These are phyloP conservation scores for Parazoanthus swiftii DNA, from an alignment of 92 coral and sea anemone genomes.

Conservation along the genomic window DNA sequence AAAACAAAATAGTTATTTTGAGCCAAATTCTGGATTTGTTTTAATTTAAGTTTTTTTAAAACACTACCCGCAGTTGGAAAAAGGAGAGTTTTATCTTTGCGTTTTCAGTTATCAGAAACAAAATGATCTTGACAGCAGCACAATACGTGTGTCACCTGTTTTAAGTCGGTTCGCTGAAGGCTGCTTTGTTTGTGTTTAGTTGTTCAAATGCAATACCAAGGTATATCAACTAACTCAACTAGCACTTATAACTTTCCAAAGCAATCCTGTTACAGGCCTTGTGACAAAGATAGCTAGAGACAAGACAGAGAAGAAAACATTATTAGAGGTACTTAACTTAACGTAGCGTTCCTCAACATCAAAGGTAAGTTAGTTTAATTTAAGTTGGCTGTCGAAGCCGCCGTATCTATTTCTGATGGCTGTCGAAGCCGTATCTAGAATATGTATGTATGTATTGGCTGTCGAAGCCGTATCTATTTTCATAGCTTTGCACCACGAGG, in stretches of 20 bases:
- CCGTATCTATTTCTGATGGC: too few relatives aligned
- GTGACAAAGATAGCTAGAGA: slow-evolving; percentile 7
- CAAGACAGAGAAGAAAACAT: neutral
- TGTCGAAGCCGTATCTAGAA: too few relatives aligned
- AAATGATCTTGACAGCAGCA: neutral
- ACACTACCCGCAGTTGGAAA: neutral
- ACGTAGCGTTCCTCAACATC: neutral
- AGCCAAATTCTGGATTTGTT: too few relatives aligned
- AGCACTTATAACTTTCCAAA: neutral
- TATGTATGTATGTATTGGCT: too few relatives aligned
- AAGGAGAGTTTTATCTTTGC: too few relatives aligned
- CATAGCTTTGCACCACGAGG: neutral
- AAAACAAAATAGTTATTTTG: too few relatives aligned
- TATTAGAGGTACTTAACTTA: neutral
- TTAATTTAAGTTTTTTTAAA: too few relatives aligned
- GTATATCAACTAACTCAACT: neutral
- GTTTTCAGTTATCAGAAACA: too few relatives aligned
- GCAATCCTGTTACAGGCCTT: neutral
- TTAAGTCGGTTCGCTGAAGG: neutral
- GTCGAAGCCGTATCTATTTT: neutral
- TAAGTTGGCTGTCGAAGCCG: neutral
- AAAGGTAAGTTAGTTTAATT: slow-evolving; percentile 1
- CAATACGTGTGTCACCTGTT: neutral
- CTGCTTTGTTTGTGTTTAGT: neutral
- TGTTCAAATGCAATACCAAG: too few relatives aligned